Percentiles rank a stretch among this genome's conserved stretches.
phyloP scores from a whole-genome alignment of 2,113 vertebrate species.

The Nothoprocta pentlandii region DNA sequence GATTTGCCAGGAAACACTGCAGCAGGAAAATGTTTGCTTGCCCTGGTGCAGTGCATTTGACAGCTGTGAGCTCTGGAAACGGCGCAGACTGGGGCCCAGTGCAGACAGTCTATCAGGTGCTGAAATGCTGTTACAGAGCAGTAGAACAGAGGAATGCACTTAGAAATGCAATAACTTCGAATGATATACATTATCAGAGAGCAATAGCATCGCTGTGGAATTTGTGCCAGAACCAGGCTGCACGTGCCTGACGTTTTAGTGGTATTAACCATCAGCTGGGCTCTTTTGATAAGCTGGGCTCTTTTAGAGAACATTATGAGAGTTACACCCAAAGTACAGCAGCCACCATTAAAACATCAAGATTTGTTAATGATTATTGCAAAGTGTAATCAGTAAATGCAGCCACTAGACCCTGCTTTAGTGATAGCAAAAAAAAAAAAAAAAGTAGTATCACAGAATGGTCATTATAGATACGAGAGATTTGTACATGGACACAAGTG shows the following conservation, averaged over 20 bases:
- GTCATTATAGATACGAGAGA: not conserved
- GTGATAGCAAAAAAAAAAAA: rapidly evolving
- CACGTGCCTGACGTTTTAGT: constrained; percentile 47
- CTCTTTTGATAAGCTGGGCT: not conserved
- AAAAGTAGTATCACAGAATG: not conserved
- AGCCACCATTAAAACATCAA: constrained; percentile 28
- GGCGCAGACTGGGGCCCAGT: not conserved
- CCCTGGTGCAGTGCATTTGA: not conserved
- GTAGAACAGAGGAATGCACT: constrained; percentile 55
- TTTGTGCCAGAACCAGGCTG: constrained; percentile 18
- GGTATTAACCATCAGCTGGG: not conserved
- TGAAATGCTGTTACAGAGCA: constrained; percentile 62
- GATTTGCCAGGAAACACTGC: constrained; percentile 18
- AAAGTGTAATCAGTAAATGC: constrained; percentile 1
- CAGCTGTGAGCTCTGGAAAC: not conserved
- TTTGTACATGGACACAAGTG: rapidly evolving
- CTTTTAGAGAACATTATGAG: not conserved
- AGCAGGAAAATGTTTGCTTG: constrained; percentile 13
- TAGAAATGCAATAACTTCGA: not conserved
- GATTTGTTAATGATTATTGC: constrained; percentile 25
- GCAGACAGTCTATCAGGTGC: not conserved
- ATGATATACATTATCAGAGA: constrained; percentile 23
- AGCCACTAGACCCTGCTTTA: not conserved
- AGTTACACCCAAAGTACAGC: not conserved
- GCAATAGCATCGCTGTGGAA: not conserved